Evolutionary conservation across 2,113 vertebrate genomes (phyloP).

Genomic region (Nymphicus hollandicus): DNA sequence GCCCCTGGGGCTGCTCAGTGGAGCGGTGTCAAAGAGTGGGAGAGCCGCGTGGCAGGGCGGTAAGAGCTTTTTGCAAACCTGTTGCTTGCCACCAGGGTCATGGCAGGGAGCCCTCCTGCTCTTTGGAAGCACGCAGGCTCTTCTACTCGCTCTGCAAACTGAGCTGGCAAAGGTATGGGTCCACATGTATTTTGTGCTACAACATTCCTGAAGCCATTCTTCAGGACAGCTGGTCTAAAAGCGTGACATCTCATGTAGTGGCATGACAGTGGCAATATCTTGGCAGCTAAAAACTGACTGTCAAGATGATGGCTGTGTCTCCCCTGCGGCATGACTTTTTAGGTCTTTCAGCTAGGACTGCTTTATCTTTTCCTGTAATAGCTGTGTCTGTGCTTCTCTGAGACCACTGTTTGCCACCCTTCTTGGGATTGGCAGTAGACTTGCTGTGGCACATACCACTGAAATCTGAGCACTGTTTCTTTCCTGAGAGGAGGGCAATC

Average conservation of each 20-base stretch:
- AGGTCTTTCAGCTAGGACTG: not conserved
- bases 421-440: not conserved
- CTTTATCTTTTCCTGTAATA: not conserved
- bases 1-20: not conserved
- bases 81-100: no score
- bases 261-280: no score
- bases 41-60: accelerated
- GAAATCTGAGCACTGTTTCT: not conserved
- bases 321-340: not conserved
- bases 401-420: not conserved
- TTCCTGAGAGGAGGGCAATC: not conserved
- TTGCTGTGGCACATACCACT: not conserved
- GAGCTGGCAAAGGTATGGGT: not conserved
- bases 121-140: not conserved
- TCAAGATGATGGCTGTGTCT: not conserved
- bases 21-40: not conserved
- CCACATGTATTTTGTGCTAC: not conserved
- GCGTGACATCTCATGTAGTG: accelerated
- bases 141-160: not conserved
- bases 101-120: not conserved
- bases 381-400: not conserved
- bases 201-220: not conserved
- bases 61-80: not conserved
- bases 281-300: not conserved
- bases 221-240: not conserved